A percentile compares a stretch with the other conserved stretches of the same genome.
Evolutionary conservation across 2,888 invertebrate species (phyloP).

Genomic region (Candidula unifasciata): DNA sequence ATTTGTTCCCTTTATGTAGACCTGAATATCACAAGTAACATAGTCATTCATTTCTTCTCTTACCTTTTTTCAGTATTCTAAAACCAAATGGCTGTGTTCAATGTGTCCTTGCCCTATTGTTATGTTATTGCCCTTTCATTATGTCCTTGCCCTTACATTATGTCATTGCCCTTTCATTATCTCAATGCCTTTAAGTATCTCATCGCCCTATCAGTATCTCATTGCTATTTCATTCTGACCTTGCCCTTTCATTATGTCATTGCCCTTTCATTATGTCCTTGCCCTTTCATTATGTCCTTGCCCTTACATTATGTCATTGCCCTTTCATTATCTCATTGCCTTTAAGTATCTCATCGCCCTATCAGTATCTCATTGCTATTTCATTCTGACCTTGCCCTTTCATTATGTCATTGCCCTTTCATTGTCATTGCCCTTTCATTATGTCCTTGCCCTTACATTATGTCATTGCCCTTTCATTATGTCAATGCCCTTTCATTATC

Average conservation of each 20-base stretch:
- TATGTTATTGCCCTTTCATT: background rate
- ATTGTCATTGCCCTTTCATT: background rate
- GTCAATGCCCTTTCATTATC: too few species aligned
- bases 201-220: too few species aligned
- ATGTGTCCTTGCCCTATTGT: background rate
- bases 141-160: background rate
- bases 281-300: background rate
- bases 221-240: background rate
- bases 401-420: too few species aligned
- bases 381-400: background rate
- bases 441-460: background rate
- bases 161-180: too few species aligned
- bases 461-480: background rate
- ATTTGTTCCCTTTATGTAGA: too few species aligned
- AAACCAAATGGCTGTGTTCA: too few species aligned
- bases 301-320: background rate
- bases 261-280: conserved; percentile 4
- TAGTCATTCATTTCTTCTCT: too few species aligned
- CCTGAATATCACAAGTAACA: too few species aligned
- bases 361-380: background rate
- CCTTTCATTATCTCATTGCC: background rate
- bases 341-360: background rate
- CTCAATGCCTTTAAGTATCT: background rate
- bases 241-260: background rate
- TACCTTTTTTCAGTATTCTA: too few species aligned